These are phyloP conservation scores for Callosobruchus maculatus DNA, from an alignment of 2,888 invertebrate genomes.

Conservation along the genomic window DNA sequence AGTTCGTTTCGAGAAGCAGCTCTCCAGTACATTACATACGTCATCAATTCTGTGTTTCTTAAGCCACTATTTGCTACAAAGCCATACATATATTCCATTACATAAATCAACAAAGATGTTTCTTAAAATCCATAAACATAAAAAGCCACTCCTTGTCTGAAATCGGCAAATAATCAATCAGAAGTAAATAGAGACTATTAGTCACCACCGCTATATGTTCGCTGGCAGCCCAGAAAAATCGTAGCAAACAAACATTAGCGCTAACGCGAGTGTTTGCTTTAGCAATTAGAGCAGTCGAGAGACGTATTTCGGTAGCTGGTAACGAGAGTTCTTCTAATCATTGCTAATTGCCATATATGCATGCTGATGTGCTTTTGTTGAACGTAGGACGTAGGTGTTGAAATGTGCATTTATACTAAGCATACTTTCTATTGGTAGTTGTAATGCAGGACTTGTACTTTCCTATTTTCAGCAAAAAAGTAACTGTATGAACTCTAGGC, in stretches of 20 bases:
- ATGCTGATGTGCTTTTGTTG: slow-evolving; percentile 9
- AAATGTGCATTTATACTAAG: not conserved
- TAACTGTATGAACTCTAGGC: too few species aligned
- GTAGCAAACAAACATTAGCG: not conserved
- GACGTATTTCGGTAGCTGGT: slow-evolving; percentile 48
- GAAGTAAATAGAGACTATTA: not conserved
- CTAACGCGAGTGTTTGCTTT: slow-evolving; percentile 33
- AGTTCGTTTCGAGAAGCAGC: too few species aligned
- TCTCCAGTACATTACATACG: too few species aligned
- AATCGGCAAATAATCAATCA: not conserved
- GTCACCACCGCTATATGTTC: not conserved
- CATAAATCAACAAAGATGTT: not conserved
- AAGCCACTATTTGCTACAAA: too few species aligned
- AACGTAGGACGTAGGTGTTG: not conserved
- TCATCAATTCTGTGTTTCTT: too few species aligned
- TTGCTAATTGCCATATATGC: slow-evolving; percentile 36
- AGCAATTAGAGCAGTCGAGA: slow-evolving; percentile 46
- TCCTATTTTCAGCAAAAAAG: not conserved
- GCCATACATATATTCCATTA: not conserved
- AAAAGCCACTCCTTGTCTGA: not conserved
- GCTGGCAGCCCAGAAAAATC: not conserved
- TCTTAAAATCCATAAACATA: not conserved
- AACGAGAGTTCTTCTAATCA: slow-evolving; percentile 47
- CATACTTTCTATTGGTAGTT: not conserved
- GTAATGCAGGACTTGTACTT: not conserved